Evolutionary conservation across 2,797 vertebrate species (phyloP).

Genomic region (Molossus molossus): DNA sequence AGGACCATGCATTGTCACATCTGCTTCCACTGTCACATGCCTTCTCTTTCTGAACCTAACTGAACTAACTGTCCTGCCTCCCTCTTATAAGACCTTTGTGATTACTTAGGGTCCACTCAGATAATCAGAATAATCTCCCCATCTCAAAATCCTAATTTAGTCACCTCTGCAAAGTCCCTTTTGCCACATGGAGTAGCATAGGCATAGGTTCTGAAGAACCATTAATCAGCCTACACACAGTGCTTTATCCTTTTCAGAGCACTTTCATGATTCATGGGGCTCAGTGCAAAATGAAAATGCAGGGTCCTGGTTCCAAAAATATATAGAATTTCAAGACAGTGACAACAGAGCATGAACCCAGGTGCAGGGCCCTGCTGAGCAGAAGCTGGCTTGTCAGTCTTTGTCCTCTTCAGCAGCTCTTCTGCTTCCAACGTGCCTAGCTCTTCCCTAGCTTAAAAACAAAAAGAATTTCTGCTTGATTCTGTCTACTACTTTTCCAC

Average conservation of each 20-base stretch:
- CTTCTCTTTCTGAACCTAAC: neutral
- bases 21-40: neutral
- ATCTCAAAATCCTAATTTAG: neutral
- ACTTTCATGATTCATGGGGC: neutral
- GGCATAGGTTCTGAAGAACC: neutral
- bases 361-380: neutral
- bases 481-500: neutral
- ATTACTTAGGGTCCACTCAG: neutral
- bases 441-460: conserved; percentile 34
- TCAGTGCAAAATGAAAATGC: neutral
- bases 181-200: neutral
- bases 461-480: neutral
- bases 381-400: neutral
- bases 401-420: neutral
- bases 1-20: neutral
- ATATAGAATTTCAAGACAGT: neutral
- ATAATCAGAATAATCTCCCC: neutral
- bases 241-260: neutral
- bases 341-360: neutral
- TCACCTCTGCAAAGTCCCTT: neutral
- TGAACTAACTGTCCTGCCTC: neutral
- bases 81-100: neutral
- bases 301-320: neutral
- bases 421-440: neutral
- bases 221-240: neutral